A percentile compares a stretch with the other conserved stretches of the same genome.
Conservation (phyloP, 2,113 vertebrate genomes). For the Pachyramphus minor region DNA sequence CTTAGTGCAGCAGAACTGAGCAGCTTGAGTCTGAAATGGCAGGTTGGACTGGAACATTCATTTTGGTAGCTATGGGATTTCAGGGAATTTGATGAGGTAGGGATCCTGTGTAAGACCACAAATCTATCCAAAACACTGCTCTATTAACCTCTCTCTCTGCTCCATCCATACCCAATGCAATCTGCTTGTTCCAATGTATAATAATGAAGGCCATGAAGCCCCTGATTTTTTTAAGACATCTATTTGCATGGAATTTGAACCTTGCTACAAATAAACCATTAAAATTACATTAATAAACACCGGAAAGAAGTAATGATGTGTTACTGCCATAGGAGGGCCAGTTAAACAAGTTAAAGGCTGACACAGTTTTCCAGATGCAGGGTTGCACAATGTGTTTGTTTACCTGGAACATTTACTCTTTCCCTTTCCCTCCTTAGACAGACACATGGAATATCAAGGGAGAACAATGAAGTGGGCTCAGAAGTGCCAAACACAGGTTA, state of each 20-base stretch:
- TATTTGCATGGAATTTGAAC: slow-evolving; percentile 39
- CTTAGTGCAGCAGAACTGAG: not conserved
- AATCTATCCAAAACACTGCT: not conserved
- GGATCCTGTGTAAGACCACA: not conserved
- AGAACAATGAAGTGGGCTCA: not conserved
- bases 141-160: not conserved
- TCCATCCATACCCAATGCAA: not conserved
- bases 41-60: not conserved
- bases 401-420: slow-evolving; percentile 31
- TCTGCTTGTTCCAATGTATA: not conserved
- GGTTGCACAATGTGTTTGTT: slow-evolving; percentile 54
- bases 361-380: slow-evolving; percentile 57
- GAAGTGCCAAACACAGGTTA: not conserved
- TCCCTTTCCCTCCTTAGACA: slow-evolving; percentile 5
- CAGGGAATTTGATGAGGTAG: not conserved
- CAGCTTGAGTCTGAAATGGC: not conserved
- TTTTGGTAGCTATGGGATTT: not conserved
- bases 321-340: slow-evolving; percentile 56
- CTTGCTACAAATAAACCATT: slow-evolving; percentile 51
- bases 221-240: not conserved
- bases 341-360: slow-evolving; percentile 54
- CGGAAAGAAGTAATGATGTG: slow-evolving; percentile 62
- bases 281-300: slow-evolving; percentile 66
- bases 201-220: not conserved
- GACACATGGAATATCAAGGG: not conserved